Percentiles rank a stretch among this genome's conserved stretches.
Conservation (phyloP, 2,888 invertebrate species). For the Macrosoma leucophasiata region DNA sequence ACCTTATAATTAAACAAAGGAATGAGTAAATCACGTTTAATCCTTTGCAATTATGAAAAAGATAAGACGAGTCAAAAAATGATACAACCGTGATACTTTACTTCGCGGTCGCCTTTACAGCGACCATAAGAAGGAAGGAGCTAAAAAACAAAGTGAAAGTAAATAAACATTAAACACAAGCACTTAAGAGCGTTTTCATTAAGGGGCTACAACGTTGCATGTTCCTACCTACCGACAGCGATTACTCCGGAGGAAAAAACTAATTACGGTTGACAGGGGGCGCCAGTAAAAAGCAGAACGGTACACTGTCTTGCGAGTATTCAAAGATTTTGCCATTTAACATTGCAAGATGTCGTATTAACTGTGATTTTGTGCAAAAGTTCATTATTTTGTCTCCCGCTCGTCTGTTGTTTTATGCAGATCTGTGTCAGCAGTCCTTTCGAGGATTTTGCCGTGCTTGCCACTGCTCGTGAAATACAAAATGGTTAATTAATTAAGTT, state of each 20-base stretch:
- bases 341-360: constrained; percentile 35
- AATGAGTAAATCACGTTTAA: too few relatives aligned
- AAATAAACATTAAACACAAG: constrained; percentile 65
- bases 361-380: constrained; percentile 44
- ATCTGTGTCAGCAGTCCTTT: not conserved
- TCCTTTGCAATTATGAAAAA: too few relatives aligned
- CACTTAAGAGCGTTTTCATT: constrained; percentile 69
- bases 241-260: constrained; percentile 61
- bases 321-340: constrained; percentile 31
- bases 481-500: too few relatives aligned
- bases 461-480: too few relatives aligned
- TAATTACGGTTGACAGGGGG: constrained; percentile 59
- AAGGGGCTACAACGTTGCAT: constrained; percentile 64
- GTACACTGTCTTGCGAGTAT: constrained; percentile 26
- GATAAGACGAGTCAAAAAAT: too few relatives aligned
- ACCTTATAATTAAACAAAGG: too few relatives aligned
- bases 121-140: constrained; percentile 41
- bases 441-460: too few relatives aligned
- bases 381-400: constrained; percentile 11
- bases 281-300: constrained; percentile 35
- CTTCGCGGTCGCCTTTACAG: constrained; percentile 33
- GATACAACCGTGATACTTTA: too few relatives aligned
- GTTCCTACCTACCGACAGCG: constrained; percentile 52
- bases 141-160: constrained; percentile 61
- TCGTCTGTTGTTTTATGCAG: not conserved